These are phyloP conservation scores for Platanista minor DNA, from an alignment of 2,113 vertebrate species.

Conservation along the genomic window DNA sequence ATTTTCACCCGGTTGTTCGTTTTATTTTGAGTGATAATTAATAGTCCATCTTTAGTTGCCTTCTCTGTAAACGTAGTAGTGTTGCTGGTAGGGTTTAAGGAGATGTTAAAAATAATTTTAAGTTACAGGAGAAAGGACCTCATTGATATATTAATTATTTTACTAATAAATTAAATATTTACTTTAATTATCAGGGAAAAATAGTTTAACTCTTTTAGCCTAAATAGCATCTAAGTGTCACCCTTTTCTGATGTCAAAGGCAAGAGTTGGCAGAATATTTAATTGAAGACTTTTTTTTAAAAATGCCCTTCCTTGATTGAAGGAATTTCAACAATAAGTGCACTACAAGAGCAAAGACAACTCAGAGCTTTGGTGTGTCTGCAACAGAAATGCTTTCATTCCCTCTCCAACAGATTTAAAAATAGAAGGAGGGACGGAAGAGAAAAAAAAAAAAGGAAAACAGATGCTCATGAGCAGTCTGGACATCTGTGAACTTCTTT, in stretches of 20 bases:
- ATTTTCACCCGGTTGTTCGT: slow-evolving; percentile 46
- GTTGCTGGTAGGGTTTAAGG: not conserved
- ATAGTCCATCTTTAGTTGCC: not conserved
- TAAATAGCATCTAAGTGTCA: not conserved
- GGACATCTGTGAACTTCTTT: not conserved
- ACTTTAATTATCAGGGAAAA: not conserved
- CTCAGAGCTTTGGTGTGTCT: not conserved
- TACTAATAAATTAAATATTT: slow-evolving; percentile 20
- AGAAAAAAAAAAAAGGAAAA: not conserved
- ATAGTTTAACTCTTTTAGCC: not conserved
- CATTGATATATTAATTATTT: slow-evolving; percentile 37
- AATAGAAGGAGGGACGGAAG: not conserved
- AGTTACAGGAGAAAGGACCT: not conserved
- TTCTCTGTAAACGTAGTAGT: not conserved
- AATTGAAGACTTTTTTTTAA: not conserved
- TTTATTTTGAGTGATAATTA: slow-evolving; percentile 34
- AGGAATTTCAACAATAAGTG: not conserved
- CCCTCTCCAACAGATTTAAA: not conserved
- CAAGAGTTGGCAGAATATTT: not conserved
- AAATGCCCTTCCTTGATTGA: not conserved
- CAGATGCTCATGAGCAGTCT: not conserved
- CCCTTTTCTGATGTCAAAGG: not conserved
- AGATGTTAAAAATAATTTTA: slow-evolving; percentile 6
- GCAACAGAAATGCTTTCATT: not conserved
- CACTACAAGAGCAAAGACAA: not conserved